These are phyloP conservation scores for Riparia riparia DNA, from an alignment of 2,113 vertebrate species.

Conservation along the genomic window DNA sequence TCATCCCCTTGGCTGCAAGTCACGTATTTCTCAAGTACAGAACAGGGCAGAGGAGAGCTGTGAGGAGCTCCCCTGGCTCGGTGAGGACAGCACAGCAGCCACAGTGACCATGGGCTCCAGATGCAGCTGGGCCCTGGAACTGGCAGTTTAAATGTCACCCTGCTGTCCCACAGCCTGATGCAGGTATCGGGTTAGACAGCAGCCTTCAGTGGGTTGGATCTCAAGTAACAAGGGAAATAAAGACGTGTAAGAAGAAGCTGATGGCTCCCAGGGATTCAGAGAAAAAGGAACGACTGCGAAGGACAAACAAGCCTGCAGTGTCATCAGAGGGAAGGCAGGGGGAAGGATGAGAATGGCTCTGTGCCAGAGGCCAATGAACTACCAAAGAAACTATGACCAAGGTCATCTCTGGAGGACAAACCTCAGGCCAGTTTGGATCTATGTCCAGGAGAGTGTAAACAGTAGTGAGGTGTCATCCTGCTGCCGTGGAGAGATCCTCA, in stretches of 20 bases:
- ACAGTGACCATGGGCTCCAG: neutral
- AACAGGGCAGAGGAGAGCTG: neutral
- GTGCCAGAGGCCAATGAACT: neutral
- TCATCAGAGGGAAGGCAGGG: neutral
- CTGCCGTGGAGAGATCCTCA: neutral
- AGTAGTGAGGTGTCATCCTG: conserved; percentile 1
- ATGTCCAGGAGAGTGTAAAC: neutral
- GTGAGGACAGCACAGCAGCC: neutral
- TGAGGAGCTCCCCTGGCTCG: neutral
- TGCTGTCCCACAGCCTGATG: neutral
- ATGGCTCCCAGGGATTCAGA: neutral
- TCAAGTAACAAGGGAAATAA: neutral
- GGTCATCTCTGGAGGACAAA: neutral
- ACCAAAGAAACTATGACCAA: neutral
- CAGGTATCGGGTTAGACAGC: neutral
- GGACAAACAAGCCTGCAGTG: neutral
- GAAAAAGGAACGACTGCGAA: neutral
- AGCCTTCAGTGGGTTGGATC: neutral
- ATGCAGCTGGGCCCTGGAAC: neutral
- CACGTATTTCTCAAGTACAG: neutral
- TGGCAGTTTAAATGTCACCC: neutral
- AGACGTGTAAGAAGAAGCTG: neutral
- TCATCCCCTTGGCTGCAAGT: neutral
- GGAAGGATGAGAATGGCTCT: neutral
- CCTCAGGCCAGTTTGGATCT: conserved; percentile 1